Evolutionary conservation across 1,140 invertebrate genomes (phyloP).

Genomic region (Eumeta japonica): DNA sequence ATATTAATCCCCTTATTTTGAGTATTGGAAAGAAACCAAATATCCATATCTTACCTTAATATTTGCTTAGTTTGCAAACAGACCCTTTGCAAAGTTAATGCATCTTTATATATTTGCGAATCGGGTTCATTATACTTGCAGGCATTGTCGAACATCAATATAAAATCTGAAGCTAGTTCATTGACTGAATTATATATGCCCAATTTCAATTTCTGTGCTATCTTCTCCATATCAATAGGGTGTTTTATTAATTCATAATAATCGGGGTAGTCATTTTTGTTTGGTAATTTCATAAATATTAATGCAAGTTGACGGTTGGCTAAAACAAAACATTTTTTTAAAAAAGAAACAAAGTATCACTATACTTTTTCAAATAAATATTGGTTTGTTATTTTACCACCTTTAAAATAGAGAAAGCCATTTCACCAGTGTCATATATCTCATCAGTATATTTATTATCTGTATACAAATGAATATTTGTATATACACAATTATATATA

Average conservation of each 20-base stretch:
- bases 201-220: conserved; percentile 83
- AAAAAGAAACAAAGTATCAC: background rate
- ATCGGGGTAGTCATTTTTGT: conserved; percentile 92
- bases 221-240: conserved; percentile 96
- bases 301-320: conserved; percentile 75
- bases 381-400: too few species aligned
- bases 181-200: conserved; percentile 81
- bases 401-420: too few species aligned
- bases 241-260: conserved; percentile 98
- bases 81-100: conserved; percentile 86
- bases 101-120: conserved; percentile 98
- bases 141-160: conserved; percentile 98
- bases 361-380: too few species aligned
- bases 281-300: conserved; percentile 94
- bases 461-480: too few species aligned
- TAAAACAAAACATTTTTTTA: too few species aligned
- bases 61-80: conserved; percentile 90
- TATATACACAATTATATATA: too few species aligned
- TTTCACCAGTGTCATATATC: background rate
- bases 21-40: too few species aligned
- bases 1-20: too few species aligned
- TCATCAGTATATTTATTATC: too few species aligned
- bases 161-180: conserved; percentile 89
- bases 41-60: too few species aligned
- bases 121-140: conserved; percentile 99